A percentile compares a stretch with the other conserved stretches of the same genome.
Conservation (phyloP, 92 coral and sea anemone species). For the Nematostella vectensis region DNA sequence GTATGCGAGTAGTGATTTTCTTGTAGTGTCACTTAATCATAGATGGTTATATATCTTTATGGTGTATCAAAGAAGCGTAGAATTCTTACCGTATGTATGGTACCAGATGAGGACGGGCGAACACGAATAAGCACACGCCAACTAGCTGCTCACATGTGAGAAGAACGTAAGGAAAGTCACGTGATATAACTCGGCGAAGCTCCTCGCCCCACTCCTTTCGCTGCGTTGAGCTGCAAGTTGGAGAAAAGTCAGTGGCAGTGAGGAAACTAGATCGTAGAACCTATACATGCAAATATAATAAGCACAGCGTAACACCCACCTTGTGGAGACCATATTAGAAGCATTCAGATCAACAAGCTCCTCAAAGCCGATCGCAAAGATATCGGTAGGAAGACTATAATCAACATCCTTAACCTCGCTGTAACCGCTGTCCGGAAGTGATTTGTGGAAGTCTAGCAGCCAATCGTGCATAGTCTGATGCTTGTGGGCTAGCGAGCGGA, state of each 20-base stretch:
- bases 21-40: too few species aligned
- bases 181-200: conserved; percentile 89
- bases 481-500: conserved; percentile 96
- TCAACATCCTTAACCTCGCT: conserved; percentile 53
- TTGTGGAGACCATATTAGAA: conserved; percentile 90
- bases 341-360: conserved; percentile 98
- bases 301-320: too few species aligned
- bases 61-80: too few species aligned
- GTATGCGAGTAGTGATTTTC: too few species aligned
- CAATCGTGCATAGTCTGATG: conserved; percentile 98
- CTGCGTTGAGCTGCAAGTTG: conserved; percentile 72
- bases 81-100: conserved; percentile 69
- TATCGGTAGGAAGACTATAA: conserved; percentile 69
- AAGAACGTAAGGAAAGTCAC: conserved; percentile 91
- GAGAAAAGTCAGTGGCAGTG: conserved; percentile 2
- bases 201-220: conserved; percentile 99
- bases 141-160: conserved; percentile 96
- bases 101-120: conserved; percentile 84
- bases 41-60: too few species aligned
- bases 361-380: conserved; percentile 98
- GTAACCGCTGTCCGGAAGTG: conserved; percentile 74
- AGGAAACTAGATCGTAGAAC: neutral
- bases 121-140: conserved; percentile 88
- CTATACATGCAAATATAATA: neutral
- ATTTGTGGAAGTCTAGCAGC: conserved; percentile 84